Evolutionary conservation across 2,888 invertebrate genomes (phyloP).

Genomic region (Arenicola marina): DNA sequence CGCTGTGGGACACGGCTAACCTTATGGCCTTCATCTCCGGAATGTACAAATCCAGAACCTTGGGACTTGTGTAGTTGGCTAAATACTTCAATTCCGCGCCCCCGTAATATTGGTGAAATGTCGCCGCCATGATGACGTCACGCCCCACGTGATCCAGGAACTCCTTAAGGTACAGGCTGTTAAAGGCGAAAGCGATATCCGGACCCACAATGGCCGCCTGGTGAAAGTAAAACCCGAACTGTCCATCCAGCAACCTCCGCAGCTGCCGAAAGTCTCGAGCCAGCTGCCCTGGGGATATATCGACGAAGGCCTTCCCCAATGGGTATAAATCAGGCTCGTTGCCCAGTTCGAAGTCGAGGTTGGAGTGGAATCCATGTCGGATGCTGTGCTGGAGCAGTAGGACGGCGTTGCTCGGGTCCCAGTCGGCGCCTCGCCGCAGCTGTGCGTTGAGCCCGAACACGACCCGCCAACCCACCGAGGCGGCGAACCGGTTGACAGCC

Average conservation of each 20-base stretch:
- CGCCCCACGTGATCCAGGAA: not conserved
- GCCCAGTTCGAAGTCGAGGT: constrained; percentile 17
- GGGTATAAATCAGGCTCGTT: constrained; percentile 17
- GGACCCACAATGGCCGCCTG: constrained; percentile 6
- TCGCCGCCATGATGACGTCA: constrained; percentile 67
- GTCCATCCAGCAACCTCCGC: not conserved
- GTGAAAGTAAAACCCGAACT: not conserved
- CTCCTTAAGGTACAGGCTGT: constrained; percentile 1
- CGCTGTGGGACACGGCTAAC: not conserved
- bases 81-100: constrained; percentile 67
- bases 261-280: constrained; percentile 7
- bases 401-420: constrained; percentile 4
- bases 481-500: constrained; percentile 3
- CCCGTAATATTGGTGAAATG: constrained; percentile 72
- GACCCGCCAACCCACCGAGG: constrained; percentile 1
- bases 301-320: not conserved
- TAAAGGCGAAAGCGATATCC: constrained; percentile 4
- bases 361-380: not conserved
- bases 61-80: constrained; percentile 70
- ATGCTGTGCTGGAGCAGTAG: constrained; percentile 5
- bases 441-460: constrained; percentile 11
- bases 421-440: constrained; percentile 1
- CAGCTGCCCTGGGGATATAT: constrained; percentile 9
- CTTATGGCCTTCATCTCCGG: constrained; percentile 63
- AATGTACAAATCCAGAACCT: constrained; percentile 68